These are phyloP conservation scores for Cetoscarus ocellatus DNA, from an alignment of 2,797 vertebrate genomes.

Conservation along the genomic window DNA sequence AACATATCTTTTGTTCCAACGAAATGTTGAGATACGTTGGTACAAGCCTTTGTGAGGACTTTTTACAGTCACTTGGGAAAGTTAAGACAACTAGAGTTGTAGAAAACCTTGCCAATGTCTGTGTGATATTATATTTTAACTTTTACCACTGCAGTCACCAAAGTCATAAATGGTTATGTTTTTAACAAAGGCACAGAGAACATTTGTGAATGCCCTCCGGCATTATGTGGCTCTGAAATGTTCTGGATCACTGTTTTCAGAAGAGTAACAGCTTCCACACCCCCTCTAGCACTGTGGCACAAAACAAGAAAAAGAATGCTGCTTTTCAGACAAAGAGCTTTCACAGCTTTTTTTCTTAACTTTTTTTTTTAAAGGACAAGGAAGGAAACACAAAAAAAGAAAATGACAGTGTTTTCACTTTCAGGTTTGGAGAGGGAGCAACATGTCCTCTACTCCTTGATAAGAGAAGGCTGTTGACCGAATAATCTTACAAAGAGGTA, in stretches of 20 bases:
- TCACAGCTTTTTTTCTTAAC: not conserved
- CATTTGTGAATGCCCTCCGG: not conserved
- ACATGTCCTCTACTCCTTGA: not conserved
- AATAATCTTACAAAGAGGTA: constrained; percentile 10
- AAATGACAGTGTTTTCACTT: not conserved
- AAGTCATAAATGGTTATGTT: not conserved
- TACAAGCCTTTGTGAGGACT: not conserved
- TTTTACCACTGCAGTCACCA: not conserved
- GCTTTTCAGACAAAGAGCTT: constrained; percentile 1
- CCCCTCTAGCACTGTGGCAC: not conserved
- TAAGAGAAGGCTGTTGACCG: not conserved
- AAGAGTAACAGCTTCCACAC: not conserved
- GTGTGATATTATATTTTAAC: not conserved
- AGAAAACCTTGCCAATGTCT: not conserved
- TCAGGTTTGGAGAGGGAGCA: not conserved
- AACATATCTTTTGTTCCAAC: too few relatives aligned
- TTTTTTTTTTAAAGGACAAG: not conserved
- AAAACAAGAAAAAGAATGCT: not conserved
- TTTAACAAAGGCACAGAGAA: not conserved
- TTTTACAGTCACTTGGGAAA: not conserved
- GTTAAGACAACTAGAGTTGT: not conserved
- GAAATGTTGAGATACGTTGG: too few relatives aligned
- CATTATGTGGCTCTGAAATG: not conserved
- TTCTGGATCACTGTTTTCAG: not conserved
- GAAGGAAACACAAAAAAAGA: not conserved